Percentiles rank a stretch among this genome's conserved stretches.
These are phyloP conservation scores for Nemurella pictetii DNA, from an alignment of 2,888 invertebrate species.

Conservation along the genomic window DNA sequence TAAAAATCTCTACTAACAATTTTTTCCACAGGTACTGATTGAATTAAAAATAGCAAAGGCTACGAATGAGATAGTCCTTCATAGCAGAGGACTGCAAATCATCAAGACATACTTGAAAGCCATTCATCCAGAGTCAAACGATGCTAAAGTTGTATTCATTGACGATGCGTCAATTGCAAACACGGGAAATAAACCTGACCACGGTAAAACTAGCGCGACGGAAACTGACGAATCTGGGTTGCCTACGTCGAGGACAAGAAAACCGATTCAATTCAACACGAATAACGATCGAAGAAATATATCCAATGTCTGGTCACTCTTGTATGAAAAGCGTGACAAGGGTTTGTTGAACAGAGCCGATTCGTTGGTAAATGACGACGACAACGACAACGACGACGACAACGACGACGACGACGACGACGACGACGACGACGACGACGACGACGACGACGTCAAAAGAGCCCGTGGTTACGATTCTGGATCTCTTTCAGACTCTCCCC, in stretches of 20 bases:
- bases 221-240: background rate
- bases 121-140: background rate
- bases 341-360: background rate
- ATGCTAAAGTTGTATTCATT: background rate
- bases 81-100: slow-evolving; percentile 33
- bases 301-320: background rate
- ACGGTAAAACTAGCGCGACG: background rate
- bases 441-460: background rate
- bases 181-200: background rate
- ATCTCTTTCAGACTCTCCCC: background rate
- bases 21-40: slow-evolving; percentile 35
- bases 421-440: background rate
- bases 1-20: background rate
- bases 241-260: background rate
- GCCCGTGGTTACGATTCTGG: background rate
- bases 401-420: background rate
- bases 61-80: slow-evolving; percentile 26
- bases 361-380: background rate
- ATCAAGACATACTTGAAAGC: slow-evolving; percentile 4
- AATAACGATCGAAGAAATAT: background rate
- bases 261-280: background rate
- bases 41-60: slow-evolving; percentile 26
- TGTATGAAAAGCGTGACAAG: background rate
- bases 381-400: background rate
- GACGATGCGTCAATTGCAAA: background rate